These are phyloP conservation scores for Elymnias hypermnestra DNA, from an alignment of 1,140 invertebrate species.

Conservation along the genomic window DNA sequence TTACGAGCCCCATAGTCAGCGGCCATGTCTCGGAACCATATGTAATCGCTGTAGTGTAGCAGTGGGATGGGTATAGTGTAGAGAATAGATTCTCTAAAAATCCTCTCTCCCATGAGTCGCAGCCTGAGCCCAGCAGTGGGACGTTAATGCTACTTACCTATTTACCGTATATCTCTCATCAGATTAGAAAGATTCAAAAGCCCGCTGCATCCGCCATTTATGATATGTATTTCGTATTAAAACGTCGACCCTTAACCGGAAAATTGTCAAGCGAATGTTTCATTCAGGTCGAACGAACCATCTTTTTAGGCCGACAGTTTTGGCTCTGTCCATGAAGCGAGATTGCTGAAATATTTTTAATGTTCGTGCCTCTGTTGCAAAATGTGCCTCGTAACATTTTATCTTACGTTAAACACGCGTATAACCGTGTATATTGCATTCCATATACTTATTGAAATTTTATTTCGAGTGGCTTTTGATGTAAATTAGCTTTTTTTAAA, in stretches of 20 bases:
- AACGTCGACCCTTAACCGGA: slow-evolving; percentile 4
- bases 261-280: slow-evolving; percentile 13
- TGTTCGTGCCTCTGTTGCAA: slow-evolving; percentile 5
- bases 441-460: slow-evolving; percentile 7
- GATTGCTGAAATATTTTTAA: slow-evolving; percentile 19
- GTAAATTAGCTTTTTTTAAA: background rate
- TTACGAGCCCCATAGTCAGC: no score
- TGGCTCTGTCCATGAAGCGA: slow-evolving; percentile 1
- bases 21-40: no score
- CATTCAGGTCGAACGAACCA: slow-evolving; percentile 1
- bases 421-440: slow-evolving; percentile 3
- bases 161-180: no score
- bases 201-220: background rate
- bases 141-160: no score
- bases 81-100: no score
- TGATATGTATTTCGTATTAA: no score
- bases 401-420: slow-evolving; percentile 8
- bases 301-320: slow-evolving; percentile 9
- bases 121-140: no score
- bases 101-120: no score
- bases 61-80: no score
- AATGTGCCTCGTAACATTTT: slow-evolving; percentile 14
- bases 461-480: background rate
- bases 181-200: no score
- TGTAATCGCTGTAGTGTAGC: no score